Evolutionary conservation across 2,888 invertebrate species (phyloP), one percentile per base, ranked within the genome.

Genomic region (Drosophila diplacantha): DNA sequence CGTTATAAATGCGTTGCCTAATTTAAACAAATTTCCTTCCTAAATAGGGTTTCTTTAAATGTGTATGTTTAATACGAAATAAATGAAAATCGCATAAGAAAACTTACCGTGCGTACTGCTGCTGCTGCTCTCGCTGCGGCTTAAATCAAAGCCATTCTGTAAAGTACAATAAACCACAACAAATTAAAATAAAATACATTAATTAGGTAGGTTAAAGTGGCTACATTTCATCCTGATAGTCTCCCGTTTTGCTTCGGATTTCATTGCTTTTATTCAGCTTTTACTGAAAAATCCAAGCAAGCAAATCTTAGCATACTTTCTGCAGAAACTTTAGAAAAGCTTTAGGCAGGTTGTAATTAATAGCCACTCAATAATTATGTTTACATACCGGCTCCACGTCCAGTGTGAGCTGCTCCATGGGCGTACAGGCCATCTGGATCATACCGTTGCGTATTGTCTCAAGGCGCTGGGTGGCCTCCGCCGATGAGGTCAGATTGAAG

Each of bases 321-420:
- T n/a, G 41, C 24, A 24, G n/a, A 11, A 39, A 39, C 24, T 41
- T 41, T n/a, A 6, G 5, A 14, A 41, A 41, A n/a, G 41, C 41
- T 24, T 11, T 1, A 9, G 6, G 9, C 14, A 35, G 16, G 2
- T 11, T 35, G 11, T 18, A 12, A 37, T 18, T n/a, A 34, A 34
- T 34, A n/a, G 3, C 7, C 14, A 8, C 34, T n/a, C 14, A 34
- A 32, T 32, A 34, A 34, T 20, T 7, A 7, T 2, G 11, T 18
- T 2, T 6, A 74, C 84, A 90, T 90, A 94, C 94, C 82, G 92
- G 91, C 88, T 93, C 93, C 64, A 94, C 91, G 81, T 93, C 91
- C 64, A 94, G 90, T 67, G 90, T 89, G 71, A 94, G 89, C 24
- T 92, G 92, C 54, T 88, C 86, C 86, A 90, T 75, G n/a, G 74